These are phyloP conservation scores for Caenorhabditis uteleia DNA, from an alignment of 2,888 invertebrate species.

Conservation along the genomic window DNA sequence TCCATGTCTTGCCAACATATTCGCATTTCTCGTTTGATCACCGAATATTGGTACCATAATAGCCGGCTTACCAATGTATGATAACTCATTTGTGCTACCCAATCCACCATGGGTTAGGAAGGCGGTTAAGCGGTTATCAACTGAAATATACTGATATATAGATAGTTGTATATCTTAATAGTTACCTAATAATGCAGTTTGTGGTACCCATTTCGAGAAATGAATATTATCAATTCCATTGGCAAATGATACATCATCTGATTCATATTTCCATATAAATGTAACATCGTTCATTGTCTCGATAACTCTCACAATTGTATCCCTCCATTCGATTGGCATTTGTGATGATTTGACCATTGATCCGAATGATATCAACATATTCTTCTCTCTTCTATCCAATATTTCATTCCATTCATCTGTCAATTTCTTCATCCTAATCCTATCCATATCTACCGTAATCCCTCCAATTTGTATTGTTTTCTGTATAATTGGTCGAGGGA, in stretches of 20 bases:
- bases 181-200: slow-evolving; percentile 28
- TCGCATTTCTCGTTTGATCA: slow-evolving; percentile 39
- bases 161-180: too few relatives aligned
- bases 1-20: slow-evolving; percentile 33
- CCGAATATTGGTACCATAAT: slow-evolving; percentile 37
- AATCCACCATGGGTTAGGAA: slow-evolving; percentile 40
- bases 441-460: slow-evolving; percentile 11
- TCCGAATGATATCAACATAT: slow-evolving; percentile 30
- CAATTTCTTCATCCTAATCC: background rate
- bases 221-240: slow-evolving; percentile 13
- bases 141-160: too few relatives aligned
- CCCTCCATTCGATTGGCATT: slow-evolving; percentile 26
- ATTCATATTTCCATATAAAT: slow-evolving; percentile 43
- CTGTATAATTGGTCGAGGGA: slow-evolving; percentile 33
- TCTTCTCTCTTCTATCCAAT: slow-evolving; percentile 3
- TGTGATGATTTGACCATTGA: slow-evolving; percentile 12
- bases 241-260: slow-evolving; percentile 13
- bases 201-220: slow-evolving; percentile 34
- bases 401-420: slow-evolving; percentile 4
- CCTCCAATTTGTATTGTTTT: slow-evolving; percentile 41
- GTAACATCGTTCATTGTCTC: slow-evolving; percentile 20
- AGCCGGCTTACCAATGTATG: slow-evolving; percentile 29
- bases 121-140: slow-evolving; percentile 17
- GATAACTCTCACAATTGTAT: slow-evolving; percentile 4
- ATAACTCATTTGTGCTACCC: slow-evolving; percentile 38